Conservation (phyloP, 2,113 vertebrate genomes). For the Myodes glareolus region DNA sequence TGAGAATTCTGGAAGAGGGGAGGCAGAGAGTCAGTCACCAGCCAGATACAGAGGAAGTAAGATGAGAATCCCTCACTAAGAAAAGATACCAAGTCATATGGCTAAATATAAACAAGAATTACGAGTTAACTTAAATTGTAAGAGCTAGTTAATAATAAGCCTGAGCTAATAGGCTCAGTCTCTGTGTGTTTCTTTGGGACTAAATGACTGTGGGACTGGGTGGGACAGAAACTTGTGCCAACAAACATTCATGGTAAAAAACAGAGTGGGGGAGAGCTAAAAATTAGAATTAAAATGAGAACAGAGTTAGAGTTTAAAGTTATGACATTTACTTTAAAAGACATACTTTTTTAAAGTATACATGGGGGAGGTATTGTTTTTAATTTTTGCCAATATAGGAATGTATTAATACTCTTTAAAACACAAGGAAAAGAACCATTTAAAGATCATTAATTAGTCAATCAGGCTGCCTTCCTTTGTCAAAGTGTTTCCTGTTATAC, state of each 20-base stretch:
- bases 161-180: too few species aligned
- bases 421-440: background rate
- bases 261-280: background rate
- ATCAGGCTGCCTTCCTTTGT: background rate
- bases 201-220: too few species aligned
- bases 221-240: too few species aligned
- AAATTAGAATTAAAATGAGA: background rate
- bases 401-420: background rate
- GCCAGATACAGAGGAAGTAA: too few species aligned
- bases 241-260: background rate
- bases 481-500: background rate
- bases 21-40: too few species aligned
- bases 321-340: background rate
- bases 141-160: too few species aligned
- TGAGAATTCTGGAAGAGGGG: too few species aligned
- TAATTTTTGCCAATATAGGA: slow-evolving; percentile 17
- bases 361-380: background rate
- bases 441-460: background rate
- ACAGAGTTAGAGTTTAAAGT: background rate
- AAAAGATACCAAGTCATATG: too few species aligned
- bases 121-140: too few species aligned
- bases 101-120: too few species aligned
- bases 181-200: too few species aligned
- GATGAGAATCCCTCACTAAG: too few species aligned
- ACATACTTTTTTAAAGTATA: background rate